Conservation (phyloP, 2,797 vertebrate species). For the Gymnopithys bicolor region DNA sequence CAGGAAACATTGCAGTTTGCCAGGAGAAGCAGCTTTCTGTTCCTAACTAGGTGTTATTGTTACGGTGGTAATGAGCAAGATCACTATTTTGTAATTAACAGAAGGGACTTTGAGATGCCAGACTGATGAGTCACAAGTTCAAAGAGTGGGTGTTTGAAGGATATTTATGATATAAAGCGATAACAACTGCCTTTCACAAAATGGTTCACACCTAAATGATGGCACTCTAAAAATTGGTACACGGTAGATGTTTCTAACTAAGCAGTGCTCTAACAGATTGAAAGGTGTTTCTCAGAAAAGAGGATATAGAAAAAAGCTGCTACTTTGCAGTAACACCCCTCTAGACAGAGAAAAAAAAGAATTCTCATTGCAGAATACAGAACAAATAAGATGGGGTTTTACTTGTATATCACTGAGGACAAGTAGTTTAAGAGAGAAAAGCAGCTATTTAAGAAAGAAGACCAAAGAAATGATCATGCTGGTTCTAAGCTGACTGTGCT, state of each 20-base stretch:
- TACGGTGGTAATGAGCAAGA: not conserved
- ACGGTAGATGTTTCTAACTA: not conserved
- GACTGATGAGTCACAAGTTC: conserved; percentile 17
- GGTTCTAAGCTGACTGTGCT: not conserved
- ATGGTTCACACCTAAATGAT: not conserved
- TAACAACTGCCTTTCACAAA: conserved; percentile 26
- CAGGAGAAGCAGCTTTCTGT: not conserved
- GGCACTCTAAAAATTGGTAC: not conserved
- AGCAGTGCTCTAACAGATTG: not conserved
- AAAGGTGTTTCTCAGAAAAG: conserved; percentile 1
- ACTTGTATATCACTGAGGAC: not conserved
- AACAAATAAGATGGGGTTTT: not conserved
- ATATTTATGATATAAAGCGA: not conserved
- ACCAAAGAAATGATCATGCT: not conserved
- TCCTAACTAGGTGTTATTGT: not conserved
- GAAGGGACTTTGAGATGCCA: conserved; percentile 9
- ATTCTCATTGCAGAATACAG: not conserved
- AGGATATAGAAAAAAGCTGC: not conserved
- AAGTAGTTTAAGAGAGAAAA: not conserved
- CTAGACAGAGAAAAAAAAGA: not conserved
- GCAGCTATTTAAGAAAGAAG: not conserved
- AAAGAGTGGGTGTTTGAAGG: conserved; percentile 10
- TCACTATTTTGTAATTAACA: conserved; percentile 29
- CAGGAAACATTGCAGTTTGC: not conserved
- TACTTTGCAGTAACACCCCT: not conserved